Percentiles rank a stretch among this genome's conserved stretches.
Evolutionary conservation across 2,888 invertebrate species (phyloP).

Genomic region (Nipponacmea schrenckii): DNA sequence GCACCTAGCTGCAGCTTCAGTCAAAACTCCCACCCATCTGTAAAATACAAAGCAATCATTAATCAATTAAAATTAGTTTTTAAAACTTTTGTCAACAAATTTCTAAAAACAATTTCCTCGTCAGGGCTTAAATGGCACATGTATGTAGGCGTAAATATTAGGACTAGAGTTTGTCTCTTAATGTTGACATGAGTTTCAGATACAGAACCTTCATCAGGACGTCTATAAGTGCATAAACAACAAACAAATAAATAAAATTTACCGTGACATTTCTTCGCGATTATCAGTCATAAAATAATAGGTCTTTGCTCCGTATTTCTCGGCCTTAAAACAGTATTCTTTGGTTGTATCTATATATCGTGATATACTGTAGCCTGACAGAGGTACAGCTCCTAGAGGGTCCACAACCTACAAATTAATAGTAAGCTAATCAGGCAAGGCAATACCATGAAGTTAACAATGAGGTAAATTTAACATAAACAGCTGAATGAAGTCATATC

Average conservation of each 20-base stretch:
- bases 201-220: no score
- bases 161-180: neutral
- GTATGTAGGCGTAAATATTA: no score
- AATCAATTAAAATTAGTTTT: no score
- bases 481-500: neutral
- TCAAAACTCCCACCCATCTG: constrained; percentile 80
- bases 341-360: constrained; percentile 72
- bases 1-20: constrained; percentile 77
- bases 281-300: constrained; percentile 74
- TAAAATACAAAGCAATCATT: constrained; percentile 20
- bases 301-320: constrained; percentile 72
- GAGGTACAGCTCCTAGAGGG: constrained; percentile 88
- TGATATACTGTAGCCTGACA: constrained; percentile 82
- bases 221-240: no score
- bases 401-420: constrained; percentile 53
- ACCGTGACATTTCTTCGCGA: constrained; percentile 54
- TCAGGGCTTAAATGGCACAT: no score
- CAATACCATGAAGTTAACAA: neutral
- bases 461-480: neutral
- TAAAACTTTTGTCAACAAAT: no score
- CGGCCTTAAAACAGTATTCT: constrained; percentile 65
- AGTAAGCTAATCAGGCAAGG: neutral
- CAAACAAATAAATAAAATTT: constrained; percentile 11
- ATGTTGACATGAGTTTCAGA: neutral
- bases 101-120: no score